Conservation (phyloP, 2,113 vertebrate genomes). For the Cepphus grylle region DNA sequence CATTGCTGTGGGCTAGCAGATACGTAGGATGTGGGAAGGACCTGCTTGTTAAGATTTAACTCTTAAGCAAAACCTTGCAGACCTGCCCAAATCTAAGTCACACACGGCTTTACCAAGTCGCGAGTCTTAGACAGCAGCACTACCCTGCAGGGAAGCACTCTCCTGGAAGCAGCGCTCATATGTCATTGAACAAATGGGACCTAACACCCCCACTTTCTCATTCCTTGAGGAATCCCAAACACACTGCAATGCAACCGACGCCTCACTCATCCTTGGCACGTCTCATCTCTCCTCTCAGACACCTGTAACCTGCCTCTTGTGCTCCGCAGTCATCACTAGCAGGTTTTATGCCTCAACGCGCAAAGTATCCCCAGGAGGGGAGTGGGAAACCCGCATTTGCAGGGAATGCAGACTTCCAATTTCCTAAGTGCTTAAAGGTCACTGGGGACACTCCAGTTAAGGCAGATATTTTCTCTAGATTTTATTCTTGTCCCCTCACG, state of each 20-base stretch:
- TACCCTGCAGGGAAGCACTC: not conserved
- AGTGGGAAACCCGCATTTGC: not conserved
- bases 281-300: not conserved
- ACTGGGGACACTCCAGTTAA: not conserved
- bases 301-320: not conserved
- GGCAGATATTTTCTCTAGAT: not conserved
- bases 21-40: not conserved
- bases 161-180: accelerated
- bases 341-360: accelerated
- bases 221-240: not conserved
- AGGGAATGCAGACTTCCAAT: not conserved
- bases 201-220: not conserved
- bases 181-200: not conserved
- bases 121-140: not conserved
- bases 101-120: not conserved
- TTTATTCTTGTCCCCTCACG: not conserved
- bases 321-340: not conserved
- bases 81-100: not conserved
- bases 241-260: not conserved
- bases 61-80: not conserved
- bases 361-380: not conserved
- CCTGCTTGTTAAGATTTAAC: not conserved
- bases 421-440: not conserved
- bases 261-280: not conserved
- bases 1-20: not conserved